Evolutionary conservation across 2,888 invertebrate genomes (phyloP).

Genomic region (Argyra leucocephala): DNA sequence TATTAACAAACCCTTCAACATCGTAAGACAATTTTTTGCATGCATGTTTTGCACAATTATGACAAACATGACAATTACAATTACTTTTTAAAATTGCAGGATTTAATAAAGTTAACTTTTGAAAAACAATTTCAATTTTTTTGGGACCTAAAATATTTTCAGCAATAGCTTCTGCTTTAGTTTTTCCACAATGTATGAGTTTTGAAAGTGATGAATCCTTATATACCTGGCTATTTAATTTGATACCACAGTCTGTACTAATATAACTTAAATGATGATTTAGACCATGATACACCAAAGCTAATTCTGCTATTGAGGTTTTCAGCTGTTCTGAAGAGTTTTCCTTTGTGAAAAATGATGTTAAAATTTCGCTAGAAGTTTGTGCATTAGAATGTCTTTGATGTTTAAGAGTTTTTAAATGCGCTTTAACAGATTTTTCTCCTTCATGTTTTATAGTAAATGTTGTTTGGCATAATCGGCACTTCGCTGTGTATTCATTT

Average conservation of each 20-base stretch:
- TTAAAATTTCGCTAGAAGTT: slow-evolving; percentile 17
- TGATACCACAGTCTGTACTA: slow-evolving; percentile 24
- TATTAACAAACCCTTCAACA: slow-evolving; percentile 12
- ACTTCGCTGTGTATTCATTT: slow-evolving; percentile 14
- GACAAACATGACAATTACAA: slow-evolving; percentile 3
- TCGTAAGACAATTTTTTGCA: slow-evolving; percentile 6
- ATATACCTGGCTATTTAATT: slow-evolving; percentile 22
- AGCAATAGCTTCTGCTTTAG: slow-evolving; percentile 21
- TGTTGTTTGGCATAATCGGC: slow-evolving; percentile 12
- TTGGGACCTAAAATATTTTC: slow-evolving; percentile 23
- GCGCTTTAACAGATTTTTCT: slow-evolving; percentile 9
- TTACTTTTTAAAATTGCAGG: slow-evolving; percentile 6
- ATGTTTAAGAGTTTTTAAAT: slow-evolving; percentile 11
- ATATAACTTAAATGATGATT: slow-evolving; percentile 23
- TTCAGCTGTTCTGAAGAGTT: slow-evolving; percentile 18
- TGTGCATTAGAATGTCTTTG: slow-evolving; percentile 11
- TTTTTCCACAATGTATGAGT: slow-evolving; percentile 23
- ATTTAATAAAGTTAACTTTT: slow-evolving; percentile 6
- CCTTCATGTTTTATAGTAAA: slow-evolving; percentile 13
- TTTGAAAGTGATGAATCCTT: slow-evolving; percentile 21
- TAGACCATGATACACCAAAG: slow-evolving; percentile 23
- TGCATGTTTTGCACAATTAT: slow-evolving; percentile 6
- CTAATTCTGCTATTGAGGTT: slow-evolving; percentile 22
- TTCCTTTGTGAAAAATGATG: slow-evolving; percentile 17
- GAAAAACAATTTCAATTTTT: slow-evolving; percentile 16